These are phyloP conservation scores for Otis tarda DNA, from an alignment of 2,113 vertebrate species.

Conservation along the genomic window DNA sequence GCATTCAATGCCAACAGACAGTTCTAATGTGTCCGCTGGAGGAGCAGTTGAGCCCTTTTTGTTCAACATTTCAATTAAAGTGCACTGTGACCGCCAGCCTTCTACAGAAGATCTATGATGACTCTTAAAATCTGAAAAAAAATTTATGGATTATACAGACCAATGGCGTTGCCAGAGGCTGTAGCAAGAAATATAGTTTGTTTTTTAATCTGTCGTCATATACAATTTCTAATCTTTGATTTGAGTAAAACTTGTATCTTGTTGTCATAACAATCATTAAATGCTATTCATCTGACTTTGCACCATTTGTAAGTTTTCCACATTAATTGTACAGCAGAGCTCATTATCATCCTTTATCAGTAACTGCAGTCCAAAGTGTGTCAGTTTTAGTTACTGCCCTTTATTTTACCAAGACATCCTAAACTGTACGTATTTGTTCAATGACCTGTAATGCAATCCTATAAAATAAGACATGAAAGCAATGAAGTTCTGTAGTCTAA, in stretches of 20 bases:
- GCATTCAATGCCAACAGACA: neutral
- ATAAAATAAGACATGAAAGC: neutral
- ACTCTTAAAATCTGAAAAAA: neutral
- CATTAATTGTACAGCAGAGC: neutral
- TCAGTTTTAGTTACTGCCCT: neutral
- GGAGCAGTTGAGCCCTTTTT: neutral
- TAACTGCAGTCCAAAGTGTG: neutral
- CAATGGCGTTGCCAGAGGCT: neutral
- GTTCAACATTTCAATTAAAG: neutral
- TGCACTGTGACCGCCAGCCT: neutral
- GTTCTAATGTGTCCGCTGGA: neutral
- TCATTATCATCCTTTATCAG: neutral
- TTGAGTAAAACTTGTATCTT: neutral
- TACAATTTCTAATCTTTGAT: neutral
- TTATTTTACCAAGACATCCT: neutral
- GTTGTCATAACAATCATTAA: neutral
- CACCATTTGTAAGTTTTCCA: neutral
- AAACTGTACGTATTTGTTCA: neutral
- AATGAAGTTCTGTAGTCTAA: neutral
- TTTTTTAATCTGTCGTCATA: neutral
- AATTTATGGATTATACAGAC: fast-evolving
- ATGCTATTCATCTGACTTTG: neutral
- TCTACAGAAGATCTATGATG: neutral
- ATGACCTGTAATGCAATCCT: fast-evolving
- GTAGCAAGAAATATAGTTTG: neutral